These are phyloP conservation scores for Chauna torquata DNA, from an alignment of 2,113 vertebrate genomes.

Conservation along the genomic window DNA sequence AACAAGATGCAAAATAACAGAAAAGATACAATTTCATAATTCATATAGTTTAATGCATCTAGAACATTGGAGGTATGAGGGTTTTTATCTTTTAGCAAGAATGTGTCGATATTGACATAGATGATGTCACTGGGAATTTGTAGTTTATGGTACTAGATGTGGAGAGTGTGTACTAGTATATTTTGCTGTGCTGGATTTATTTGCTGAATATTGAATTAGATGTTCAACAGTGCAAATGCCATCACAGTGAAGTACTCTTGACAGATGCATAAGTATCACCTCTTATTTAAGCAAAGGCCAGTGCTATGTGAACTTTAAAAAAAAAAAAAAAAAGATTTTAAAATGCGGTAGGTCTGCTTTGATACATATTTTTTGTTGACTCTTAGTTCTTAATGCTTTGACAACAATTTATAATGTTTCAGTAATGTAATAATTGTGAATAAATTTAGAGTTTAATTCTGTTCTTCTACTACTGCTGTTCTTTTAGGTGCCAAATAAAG, in stretches of 20 bases:
- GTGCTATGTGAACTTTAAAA: neutral
- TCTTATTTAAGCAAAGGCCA: neutral
- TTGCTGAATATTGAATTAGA: neutral
- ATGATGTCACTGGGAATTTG: neutral
- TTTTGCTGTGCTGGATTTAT: neutral
- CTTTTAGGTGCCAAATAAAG: slow-evolving; percentile 84
- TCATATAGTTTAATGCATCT: neutral
- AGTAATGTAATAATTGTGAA: neutral
- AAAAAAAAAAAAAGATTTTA: neutral
- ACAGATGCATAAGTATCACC: neutral
- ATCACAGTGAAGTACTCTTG: neutral
- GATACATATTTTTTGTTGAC: neutral
- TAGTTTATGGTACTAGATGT: neutral
- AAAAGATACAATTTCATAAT: neutral
- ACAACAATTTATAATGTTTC: neutral
- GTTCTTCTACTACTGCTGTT: neutral
- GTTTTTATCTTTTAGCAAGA: neutral
- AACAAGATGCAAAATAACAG: neutral
- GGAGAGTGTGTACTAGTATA: neutral
- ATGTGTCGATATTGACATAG: neutral
- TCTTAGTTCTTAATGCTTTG: neutral
- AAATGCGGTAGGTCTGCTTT: neutral
- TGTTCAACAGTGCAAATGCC: neutral
- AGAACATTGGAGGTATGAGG: neutral
- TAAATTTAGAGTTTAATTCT: neutral